These are phyloP conservation scores for Arctopsyche grandis DNA, from an alignment of 1,140 invertebrate species.

Conservation along the genomic window DNA sequence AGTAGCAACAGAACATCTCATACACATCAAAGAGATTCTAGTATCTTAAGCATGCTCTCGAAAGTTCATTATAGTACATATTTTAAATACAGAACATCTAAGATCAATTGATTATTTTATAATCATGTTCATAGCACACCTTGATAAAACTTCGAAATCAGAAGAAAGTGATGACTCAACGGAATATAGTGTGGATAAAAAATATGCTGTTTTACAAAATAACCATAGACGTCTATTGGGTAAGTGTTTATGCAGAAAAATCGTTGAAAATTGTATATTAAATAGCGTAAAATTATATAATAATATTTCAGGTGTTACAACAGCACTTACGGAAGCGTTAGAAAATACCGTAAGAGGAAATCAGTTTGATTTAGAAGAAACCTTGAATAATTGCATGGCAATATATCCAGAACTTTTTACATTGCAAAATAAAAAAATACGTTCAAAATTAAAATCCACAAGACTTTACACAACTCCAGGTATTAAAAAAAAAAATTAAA, in stretches of 20 bases:
- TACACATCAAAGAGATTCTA: constrained; percentile 33
- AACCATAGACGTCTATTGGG: constrained; percentile 51
- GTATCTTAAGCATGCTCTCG: constrained; percentile 39
- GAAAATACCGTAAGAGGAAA: constrained; percentile 47
- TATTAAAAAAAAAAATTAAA: constrained; percentile 12
- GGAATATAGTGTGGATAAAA: constrained; percentile 38
- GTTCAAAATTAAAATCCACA: constrained; percentile 17
- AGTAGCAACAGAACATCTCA: constrained; percentile 38
- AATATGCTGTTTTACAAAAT: constrained; percentile 47
- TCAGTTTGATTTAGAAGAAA: constrained; percentile 48
- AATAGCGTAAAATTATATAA: not conserved
- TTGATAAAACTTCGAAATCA: constrained; percentile 7
- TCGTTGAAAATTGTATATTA: not conserved
- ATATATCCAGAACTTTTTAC: constrained; percentile 52
- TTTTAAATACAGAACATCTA: not conserved
- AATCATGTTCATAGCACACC: constrained; percentile 12
- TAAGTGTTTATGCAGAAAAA: constrained; percentile 25
- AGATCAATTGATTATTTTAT: not conserved
- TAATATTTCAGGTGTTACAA: constrained; percentile 45
- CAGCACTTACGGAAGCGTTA: constrained; percentile 47
- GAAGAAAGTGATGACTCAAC: constrained; percentile 29
- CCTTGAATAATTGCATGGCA: constrained; percentile 48
- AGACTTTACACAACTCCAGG: constrained; percentile 52
- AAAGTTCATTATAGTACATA: constrained; percentile 19
- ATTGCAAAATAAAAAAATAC: constrained; percentile 41